These are phyloP conservation scores for Callionymus lyra DNA, from an alignment of 2,113 vertebrate species.

Conservation along the genomic window DNA sequence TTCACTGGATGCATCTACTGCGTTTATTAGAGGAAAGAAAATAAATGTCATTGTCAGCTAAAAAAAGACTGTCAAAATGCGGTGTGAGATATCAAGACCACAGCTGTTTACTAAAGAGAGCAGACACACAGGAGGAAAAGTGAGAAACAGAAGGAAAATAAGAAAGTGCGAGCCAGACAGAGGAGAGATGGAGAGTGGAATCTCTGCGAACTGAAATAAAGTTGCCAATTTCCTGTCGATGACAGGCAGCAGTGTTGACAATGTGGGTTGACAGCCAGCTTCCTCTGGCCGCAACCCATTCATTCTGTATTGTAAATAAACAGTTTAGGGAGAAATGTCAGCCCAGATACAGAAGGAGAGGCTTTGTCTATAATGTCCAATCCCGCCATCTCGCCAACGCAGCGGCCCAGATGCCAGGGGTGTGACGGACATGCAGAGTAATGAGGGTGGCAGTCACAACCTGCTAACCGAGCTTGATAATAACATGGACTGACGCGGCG, in stretches of 20 bases:
- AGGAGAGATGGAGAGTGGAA: constrained; percentile 25
- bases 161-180: constrained; percentile 10
- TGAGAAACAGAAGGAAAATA: constrained; percentile 14
- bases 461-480: constrained; percentile 46
- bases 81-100: constrained; percentile 15
- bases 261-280: constrained; percentile 47
- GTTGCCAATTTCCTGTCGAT: constrained; percentile 57
- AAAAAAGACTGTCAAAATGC: constrained; percentile 40
- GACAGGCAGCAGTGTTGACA: constrained; percentile 47
- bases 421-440: constrained; percentile 43
- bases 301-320: constrained; percentile 56
- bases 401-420: constrained; percentile 23
- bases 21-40: constrained; percentile 22
- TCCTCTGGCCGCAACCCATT: constrained; percentile 38
- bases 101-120: constrained; percentile 27
- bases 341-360: constrained; percentile 23
- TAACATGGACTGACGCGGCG: constrained; percentile 51
- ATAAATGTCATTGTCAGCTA: constrained; percentile 29
- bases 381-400: constrained; percentile 19
- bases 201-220: constrained; percentile 40
- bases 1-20: not conserved
- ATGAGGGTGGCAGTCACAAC: constrained; percentile 54
- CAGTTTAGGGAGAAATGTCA: constrained; percentile 56
- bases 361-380: constrained; percentile 27
- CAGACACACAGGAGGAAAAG: constrained; percentile 16